A percentile compares a stretch with the other conserved stretches of the same genome.
These are phyloP conservation scores for Drosophila sturtevanti DNA, from an alignment of 1,140 invertebrate genomes.

Conservation along the genomic window DNA sequence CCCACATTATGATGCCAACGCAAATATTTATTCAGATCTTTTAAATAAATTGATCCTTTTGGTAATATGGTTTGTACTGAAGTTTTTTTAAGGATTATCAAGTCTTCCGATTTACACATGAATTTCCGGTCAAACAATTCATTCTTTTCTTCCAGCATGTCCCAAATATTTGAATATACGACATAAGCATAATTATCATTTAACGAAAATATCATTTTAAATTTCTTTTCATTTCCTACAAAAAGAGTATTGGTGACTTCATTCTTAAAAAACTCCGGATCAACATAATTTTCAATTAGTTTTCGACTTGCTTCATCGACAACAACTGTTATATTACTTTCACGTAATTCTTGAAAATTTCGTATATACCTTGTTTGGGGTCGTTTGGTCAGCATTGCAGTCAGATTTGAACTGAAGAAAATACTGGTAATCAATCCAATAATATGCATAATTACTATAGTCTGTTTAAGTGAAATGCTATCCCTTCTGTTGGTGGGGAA, in stretches of 20 bases:
- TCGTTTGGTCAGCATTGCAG: slow-evolving; percentile 31
- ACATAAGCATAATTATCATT: slow-evolving; percentile 9
- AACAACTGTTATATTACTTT: slow-evolving; percentile 19
- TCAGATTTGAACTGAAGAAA: slow-evolving; percentile 38
- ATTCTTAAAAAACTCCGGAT: background rate
- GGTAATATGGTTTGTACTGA: background rate
- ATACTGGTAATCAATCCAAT: slow-evolving; percentile 35
- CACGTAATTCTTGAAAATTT: slow-evolving; percentile 30
- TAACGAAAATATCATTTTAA: background rate
- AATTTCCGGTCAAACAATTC: background rate
- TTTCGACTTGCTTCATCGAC: background rate
- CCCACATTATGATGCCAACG: background rate
- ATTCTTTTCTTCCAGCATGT: background rate
- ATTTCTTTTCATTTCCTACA: background rate
- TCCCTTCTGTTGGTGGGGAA: slow-evolving; percentile 2
- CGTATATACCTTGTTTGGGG: background rate
- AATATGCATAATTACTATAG: slow-evolving; percentile 30
- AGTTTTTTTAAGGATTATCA: slow-evolving; percentile 1
- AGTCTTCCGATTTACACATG: background rate
- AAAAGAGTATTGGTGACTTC: background rate
- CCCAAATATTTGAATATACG: background rate
- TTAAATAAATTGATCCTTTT: slow-evolving; percentile 14
- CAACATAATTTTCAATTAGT: background rate
- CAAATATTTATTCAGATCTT: background rate
- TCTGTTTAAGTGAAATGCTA: slow-evolving; percentile 21